phyloP scores from a whole-genome alignment of 2,888 invertebrate genomes.

The Acronicta alni region DNA sequence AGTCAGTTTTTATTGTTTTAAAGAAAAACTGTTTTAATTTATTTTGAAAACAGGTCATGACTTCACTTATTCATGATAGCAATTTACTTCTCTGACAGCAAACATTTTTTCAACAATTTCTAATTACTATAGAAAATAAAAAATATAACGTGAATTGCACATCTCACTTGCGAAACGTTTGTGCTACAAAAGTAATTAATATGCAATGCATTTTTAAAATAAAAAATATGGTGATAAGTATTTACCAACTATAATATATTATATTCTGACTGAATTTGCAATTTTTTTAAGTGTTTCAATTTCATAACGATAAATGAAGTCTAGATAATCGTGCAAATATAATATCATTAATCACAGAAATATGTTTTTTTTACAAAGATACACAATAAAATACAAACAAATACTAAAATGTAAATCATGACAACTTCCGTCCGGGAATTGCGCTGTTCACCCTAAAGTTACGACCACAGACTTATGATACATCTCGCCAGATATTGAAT shows the following conservation, averaged over 20 bases:
- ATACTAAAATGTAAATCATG: constrained; percentile 24
- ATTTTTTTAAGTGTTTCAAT: too few species aligned
- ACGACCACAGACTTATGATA: constrained; percentile 40
- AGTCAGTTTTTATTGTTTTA: constrained; percentile 15
- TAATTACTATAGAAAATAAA: too few species aligned
- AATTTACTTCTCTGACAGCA: constrained; percentile 36
- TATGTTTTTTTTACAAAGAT: too few species aligned
- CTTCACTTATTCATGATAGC: constrained; percentile 24
- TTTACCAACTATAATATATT: too few species aligned
- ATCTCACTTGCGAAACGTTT: too few species aligned
- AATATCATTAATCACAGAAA: not conserved
- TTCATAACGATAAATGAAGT: too few species aligned
- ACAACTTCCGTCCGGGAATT: constrained; percentile 14
- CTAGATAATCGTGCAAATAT: too few species aligned
- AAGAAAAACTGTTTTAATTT: constrained; percentile 21
- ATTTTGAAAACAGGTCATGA: constrained; percentile 37
- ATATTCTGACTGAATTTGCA: too few species aligned
- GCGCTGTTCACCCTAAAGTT: constrained; percentile 22
- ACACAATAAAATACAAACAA: not conserved
- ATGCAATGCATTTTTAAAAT: too few species aligned
- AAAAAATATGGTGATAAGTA: too few species aligned
- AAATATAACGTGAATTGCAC: too few species aligned
- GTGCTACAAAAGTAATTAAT: constrained; percentile 26
- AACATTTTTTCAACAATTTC: too few species aligned
- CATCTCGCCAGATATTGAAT: constrained; percentile 47